Conservation (phyloP, 2,113 vertebrate genomes). For the Centropus unirufus region DNA sequence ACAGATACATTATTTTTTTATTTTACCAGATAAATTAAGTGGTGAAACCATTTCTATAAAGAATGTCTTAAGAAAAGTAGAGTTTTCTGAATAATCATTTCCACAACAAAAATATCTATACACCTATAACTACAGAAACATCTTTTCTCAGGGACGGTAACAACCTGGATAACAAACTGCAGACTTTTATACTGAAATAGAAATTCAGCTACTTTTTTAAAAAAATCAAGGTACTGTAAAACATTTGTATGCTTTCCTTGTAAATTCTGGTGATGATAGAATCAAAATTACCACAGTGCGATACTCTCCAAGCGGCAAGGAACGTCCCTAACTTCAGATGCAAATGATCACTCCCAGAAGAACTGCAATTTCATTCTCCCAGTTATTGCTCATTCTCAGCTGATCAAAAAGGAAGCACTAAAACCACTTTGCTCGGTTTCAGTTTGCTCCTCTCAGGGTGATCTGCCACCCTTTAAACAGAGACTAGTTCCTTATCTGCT, state of each 20-base stretch:
- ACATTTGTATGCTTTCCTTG: conserved; percentile 24
- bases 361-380: conserved; percentile 19
- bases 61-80: conserved; percentile 62
- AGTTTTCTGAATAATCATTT: conserved; percentile 70
- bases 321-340: conserved; percentile 35
- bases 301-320: conserved; percentile 58
- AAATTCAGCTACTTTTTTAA: conserved; percentile 46
- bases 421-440: conserved; percentile 35
- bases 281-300: conserved; percentile 54
- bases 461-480: conserved; percentile 37
- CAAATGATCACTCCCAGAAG: conserved; percentile 47
- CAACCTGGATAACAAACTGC: conserved; percentile 60
- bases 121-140: conserved; percentile 65
- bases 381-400: conserved; percentile 52
- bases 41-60: conserved; percentile 47
- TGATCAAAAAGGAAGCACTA: conserved; percentile 62
- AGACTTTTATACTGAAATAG: conserved; percentile 52
- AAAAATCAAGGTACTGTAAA: conserved; percentile 61
- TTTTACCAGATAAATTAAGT: conserved; percentile 73
- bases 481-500: conserved; percentile 60
- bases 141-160: conserved; percentile 48
- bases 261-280: conserved; percentile 50
- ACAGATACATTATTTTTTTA: conserved; percentile 59
- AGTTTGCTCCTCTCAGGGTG: conserved; percentile 50
- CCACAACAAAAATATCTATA: conserved; percentile 71